Evolutionary conservation across 1,140 invertebrate species (phyloP).

Genomic region (Dendroctonus valens): DNA sequence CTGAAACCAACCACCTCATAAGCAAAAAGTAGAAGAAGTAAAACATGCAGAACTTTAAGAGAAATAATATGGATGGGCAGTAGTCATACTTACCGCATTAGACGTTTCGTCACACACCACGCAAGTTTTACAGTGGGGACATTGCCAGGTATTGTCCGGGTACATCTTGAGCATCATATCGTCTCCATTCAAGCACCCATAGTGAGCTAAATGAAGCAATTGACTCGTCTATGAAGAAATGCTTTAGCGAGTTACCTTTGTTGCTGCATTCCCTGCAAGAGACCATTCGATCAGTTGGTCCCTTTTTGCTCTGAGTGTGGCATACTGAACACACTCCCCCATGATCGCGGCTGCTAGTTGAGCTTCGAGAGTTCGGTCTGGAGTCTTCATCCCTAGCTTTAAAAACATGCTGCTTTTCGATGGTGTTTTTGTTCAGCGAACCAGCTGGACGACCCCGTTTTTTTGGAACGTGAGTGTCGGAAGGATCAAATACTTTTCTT

Average conservation of each 20-base stretch:
- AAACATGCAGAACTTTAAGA: slow-evolving; percentile 5
- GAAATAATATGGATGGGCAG: not conserved
- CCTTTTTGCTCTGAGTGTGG: slow-evolving; percentile 56
- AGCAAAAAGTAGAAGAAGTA: not conserved
- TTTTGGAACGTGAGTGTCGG: slow-evolving; percentile 69
- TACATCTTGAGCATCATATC: slow-evolving; percentile 64
- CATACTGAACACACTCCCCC: slow-evolving; percentile 61
- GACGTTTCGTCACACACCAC: slow-evolving; percentile 68
- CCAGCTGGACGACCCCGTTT: slow-evolving; percentile 63
- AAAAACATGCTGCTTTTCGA: slow-evolving; percentile 51
- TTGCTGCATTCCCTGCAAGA: slow-evolving; percentile 77
- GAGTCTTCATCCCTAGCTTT: slow-evolving; percentile 41
- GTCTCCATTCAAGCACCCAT: slow-evolving; percentile 62
- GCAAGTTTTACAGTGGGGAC: slow-evolving; percentile 70
- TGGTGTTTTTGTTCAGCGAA: slow-evolving; percentile 58
- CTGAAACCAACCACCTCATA: slow-evolving; percentile 48
- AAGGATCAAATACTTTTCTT: slow-evolving; percentile 78
- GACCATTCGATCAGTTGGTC: slow-evolving; percentile 65
- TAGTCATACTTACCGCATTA: slow-evolving; percentile 60
- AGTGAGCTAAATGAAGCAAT: slow-evolving; percentile 55
- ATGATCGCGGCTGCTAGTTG: slow-evolving; percentile 53
- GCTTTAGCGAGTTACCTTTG: slow-evolving; percentile 52
- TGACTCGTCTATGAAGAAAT: too few relatives aligned
- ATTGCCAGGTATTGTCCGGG: slow-evolving; percentile 69
- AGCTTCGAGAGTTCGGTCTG: slow-evolving; percentile 46